Conservation (phyloP, 1,140 invertebrate genomes). For the Schlechtendalia chinensis region DNA sequence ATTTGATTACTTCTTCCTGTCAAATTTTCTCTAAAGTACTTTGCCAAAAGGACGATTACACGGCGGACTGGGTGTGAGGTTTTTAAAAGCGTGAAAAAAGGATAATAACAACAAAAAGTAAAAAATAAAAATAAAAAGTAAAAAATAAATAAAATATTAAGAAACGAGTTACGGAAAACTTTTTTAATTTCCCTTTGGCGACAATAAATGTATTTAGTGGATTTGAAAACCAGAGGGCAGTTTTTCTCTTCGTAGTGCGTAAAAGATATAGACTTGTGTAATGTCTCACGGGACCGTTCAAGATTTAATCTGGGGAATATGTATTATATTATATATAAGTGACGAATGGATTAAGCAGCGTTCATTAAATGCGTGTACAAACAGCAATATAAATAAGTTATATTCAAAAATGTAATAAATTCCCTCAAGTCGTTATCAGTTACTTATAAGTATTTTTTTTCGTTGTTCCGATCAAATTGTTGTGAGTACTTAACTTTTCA, state of each 20-base stretch:
- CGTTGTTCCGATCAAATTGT: too few relatives aligned
- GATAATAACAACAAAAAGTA: conserved; percentile 17
- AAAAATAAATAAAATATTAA: conserved; percentile 16
- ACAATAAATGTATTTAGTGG: conserved; percentile 47
- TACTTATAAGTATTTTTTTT: too few relatives aligned
- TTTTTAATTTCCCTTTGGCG: conserved; percentile 42
- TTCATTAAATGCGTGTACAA: neutral
- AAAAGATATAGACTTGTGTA: neutral
- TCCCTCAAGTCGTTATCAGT: too few relatives aligned
- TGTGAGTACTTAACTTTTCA: too few relatives aligned
- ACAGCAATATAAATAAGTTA: neutral
- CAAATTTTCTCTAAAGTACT: conserved; percentile 38
- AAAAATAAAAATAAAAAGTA: conserved; percentile 3
- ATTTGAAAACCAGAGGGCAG: conserved; percentile 26
- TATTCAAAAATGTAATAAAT: neutral
- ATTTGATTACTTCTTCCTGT: conserved; percentile 48
- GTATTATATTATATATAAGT: conserved; percentile 5
- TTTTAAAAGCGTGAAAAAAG: conserved; percentile 45
- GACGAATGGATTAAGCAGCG: neutral
- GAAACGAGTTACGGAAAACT: conserved; percentile 33
- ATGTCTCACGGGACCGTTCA: neutral
- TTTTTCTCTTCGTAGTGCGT: neutral
- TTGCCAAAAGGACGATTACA: conserved; percentile 45
- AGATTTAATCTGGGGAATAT: neutral
- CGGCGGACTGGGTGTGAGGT: neutral